Percentiles rank a stretch among this genome's conserved stretches.
Evolutionary conservation across 1,140 invertebrate genomes (phyloP).

Genomic region (Danaus melanippus): DNA sequence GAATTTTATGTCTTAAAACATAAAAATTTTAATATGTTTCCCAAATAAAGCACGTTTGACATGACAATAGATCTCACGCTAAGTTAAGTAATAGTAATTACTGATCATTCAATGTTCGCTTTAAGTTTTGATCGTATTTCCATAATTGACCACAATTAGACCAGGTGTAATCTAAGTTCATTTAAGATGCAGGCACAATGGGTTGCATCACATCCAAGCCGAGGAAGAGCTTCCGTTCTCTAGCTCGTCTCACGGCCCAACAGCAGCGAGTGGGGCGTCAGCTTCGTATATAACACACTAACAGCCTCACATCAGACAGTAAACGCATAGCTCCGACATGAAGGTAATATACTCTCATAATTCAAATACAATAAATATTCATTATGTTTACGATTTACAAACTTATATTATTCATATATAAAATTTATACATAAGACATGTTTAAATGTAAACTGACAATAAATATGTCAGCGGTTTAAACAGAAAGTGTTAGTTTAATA

Average conservation of each 20-base stretch:
- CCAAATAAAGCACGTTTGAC: too few species aligned
- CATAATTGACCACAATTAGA: slow-evolving; percentile 26
- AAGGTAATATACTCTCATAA: slow-evolving; percentile 40
- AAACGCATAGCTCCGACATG: slow-evolving; percentile 58
- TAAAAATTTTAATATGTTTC: too few species aligned
- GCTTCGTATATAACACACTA: slow-evolving; percentile 45
- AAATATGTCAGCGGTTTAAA: too few species aligned
- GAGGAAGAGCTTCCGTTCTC: slow-evolving; percentile 61
- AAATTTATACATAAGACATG: too few species aligned
- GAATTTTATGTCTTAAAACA: too few species aligned
- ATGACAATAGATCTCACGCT: too few species aligned
- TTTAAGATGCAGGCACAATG: slow-evolving; percentile 46
- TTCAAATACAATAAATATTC: too few species aligned
- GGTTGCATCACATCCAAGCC: slow-evolving; percentile 44
- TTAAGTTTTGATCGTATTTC: slow-evolving; percentile 11
- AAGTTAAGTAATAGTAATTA: slow-evolving; percentile 9
- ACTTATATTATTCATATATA: slow-evolving; percentile 1
- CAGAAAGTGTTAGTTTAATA: slow-evolving; percentile 1
- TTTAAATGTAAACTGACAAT: too few species aligned
- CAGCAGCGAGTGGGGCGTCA: slow-evolving; percentile 45
- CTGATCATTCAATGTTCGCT: slow-evolving; percentile 1
- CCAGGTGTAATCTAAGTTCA: slow-evolving; percentile 23
- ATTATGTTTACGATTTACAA: neutral
- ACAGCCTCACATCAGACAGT: slow-evolving; percentile 51
- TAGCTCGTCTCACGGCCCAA: slow-evolving; percentile 44